Evolutionary conservation across 2,797 vertebrate genomes (phyloP).

Genomic region (Phoxinus dragarum): DNA sequence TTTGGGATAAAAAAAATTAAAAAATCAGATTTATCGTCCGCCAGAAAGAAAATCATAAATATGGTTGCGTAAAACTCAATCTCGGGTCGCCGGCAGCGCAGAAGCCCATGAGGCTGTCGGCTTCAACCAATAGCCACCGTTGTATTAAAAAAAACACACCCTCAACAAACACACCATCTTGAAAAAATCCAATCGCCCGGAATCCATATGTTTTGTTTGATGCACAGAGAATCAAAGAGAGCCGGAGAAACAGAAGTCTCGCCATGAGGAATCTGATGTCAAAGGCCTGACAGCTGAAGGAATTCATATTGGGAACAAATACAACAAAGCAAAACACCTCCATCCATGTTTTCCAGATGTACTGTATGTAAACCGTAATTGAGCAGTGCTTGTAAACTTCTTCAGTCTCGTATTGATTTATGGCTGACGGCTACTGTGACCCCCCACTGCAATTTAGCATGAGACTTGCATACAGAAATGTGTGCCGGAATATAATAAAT

Average conservation of each 20-base stretch:
- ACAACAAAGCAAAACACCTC: constrained; percentile 67
- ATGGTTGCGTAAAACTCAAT: neutral
- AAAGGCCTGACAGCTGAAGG: constrained; percentile 47
- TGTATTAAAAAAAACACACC: constrained; percentile 43
- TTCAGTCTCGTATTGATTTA: constrained; percentile 54
- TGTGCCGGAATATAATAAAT: constrained; percentile 29
- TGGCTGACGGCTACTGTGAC: constrained; percentile 15
- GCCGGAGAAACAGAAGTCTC: constrained; percentile 42
- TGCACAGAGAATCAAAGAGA: constrained; percentile 63
- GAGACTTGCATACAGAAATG: constrained; percentile 40
- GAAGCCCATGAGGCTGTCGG: neutral
- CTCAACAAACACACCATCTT: constrained; percentile 61
- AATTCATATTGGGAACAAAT: constrained; percentile 67
- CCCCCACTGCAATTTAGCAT: constrained; percentile 17
- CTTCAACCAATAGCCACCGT: neutral
- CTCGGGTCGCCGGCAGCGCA: neutral
- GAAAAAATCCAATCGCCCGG: constrained; percentile 70
- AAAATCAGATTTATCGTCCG: too few relatives aligned
- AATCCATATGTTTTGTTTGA: constrained; percentile 78
- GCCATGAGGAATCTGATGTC: constrained; percentile 47
- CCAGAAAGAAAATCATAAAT: neutral
- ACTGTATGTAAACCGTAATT: constrained; percentile 45
- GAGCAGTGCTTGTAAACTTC: constrained; percentile 54
- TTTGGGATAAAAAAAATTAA: too few relatives aligned
- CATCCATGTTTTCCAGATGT: constrained; percentile 47